Conservation (phyloP, 2,888 invertebrate genomes). For the Laothoe populi region DNA sequence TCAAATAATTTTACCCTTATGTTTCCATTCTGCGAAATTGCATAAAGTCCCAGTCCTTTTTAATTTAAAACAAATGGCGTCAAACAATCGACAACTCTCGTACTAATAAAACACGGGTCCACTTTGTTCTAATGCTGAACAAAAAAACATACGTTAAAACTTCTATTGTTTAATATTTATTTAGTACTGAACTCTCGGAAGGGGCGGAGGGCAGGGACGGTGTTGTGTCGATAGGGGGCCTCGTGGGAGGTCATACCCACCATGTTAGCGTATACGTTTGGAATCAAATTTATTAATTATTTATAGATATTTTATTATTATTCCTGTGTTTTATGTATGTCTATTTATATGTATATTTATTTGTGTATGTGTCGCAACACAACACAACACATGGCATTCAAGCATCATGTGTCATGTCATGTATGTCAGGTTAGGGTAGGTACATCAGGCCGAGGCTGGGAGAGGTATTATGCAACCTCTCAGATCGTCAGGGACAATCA, state of each 20-base stretch:
- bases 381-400: too few species aligned
- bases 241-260: background rate
- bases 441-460: too few species aligned
- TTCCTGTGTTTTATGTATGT: too few species aligned
- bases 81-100: constrained; percentile 21
- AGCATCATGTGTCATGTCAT: too few species aligned
- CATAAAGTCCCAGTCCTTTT: background rate
- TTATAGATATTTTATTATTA: background rate
- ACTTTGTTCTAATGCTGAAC: constrained; percentile 37
- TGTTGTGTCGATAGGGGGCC: background rate
- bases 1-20: background rate
- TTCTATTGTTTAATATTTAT: constrained; percentile 49
- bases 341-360: too few species aligned
- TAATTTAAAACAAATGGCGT: constrained; percentile 24
- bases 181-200: constrained; percentile 34
- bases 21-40: background rate
- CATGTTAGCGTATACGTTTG: background rate
- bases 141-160: constrained; percentile 39
- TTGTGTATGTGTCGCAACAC: too few species aligned
- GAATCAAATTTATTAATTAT: background rate
- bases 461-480: too few species aligned
- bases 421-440: too few species aligned
- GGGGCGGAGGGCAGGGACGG: constrained; percentile 12
- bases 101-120: constrained; percentile 19
- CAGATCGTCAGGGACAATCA: too few species aligned